These are phyloP conservation scores for Pseudopleuronectes americanus DNA, from an alignment of 2,797 vertebrate species.

Conservation along the genomic window DNA sequence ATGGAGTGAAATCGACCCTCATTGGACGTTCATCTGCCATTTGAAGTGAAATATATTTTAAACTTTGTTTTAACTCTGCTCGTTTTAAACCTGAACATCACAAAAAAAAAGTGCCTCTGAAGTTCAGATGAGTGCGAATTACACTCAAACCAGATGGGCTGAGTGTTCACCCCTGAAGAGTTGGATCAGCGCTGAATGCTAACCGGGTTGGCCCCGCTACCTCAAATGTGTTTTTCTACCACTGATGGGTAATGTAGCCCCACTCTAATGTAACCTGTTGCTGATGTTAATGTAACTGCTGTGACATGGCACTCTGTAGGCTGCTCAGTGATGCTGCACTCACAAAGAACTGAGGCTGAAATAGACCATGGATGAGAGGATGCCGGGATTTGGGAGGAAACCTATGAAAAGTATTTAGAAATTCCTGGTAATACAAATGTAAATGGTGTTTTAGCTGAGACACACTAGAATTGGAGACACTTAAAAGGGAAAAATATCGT, in stretches of 20 bases:
- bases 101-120: slow-evolving; percentile 17
- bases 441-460: background rate
- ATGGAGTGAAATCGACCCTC: slow-evolving; percentile 15
- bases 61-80: background rate
- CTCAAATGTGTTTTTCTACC: slow-evolving; percentile 64
- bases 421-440: background rate
- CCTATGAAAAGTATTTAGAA: slow-evolving; percentile 7
- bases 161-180: slow-evolving; percentile 48
- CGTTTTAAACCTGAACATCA: slow-evolving; percentile 5
- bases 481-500: no score
- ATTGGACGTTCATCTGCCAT: slow-evolving; percentile 15
- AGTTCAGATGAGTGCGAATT: slow-evolving; percentile 51
- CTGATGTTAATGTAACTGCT: slow-evolving; percentile 67
- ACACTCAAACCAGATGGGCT: slow-evolving; percentile 48
- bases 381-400: background rate
- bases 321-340: slow-evolving; percentile 40
- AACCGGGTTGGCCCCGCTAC: slow-evolving; percentile 38
- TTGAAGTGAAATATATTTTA: slow-evolving; percentile 15
- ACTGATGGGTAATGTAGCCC: slow-evolving; percentile 64
- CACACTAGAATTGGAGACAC: no score
- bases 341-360: slow-evolving; percentile 42
- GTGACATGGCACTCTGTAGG: slow-evolving; percentile 61
- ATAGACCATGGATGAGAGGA: slow-evolving; percentile 23
- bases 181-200: slow-evolving; percentile 59
- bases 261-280: slow-evolving; percentile 63